These are phyloP conservation scores for Sinotaia quadrata DNA, from an alignment of 2,888 invertebrate species.

Conservation along the genomic window DNA sequence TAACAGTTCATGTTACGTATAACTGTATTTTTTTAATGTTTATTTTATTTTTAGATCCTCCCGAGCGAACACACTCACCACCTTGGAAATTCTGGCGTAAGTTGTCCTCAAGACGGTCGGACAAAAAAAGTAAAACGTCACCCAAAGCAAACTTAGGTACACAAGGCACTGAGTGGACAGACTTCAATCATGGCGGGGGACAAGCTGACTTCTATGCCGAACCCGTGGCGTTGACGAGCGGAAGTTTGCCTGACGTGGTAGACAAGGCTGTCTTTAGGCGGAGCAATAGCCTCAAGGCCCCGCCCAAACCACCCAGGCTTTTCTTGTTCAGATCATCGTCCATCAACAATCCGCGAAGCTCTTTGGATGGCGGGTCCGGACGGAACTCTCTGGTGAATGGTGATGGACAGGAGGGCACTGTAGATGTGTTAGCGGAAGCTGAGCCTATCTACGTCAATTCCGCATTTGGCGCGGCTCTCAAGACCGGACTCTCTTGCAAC, in stretches of 20 bases:
- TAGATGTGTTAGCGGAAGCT: conserved; percentile 16
- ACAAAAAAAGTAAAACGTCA: conserved; percentile 16
- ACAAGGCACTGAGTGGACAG: conserved; percentile 14
- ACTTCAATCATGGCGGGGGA: conserved; percentile 45
- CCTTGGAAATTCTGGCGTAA: conserved; percentile 59
- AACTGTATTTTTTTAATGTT: not conserved
- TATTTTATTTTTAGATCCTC: conserved; percentile 30
- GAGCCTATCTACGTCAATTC: conserved; percentile 35
- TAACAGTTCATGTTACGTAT: no score
- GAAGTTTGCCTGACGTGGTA: conserved; percentile 51
- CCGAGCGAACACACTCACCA: conserved; percentile 32
- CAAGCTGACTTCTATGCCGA: not conserved
- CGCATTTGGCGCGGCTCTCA: conserved; percentile 24
- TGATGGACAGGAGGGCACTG: not conserved
- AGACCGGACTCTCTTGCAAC: conserved; percentile 20
- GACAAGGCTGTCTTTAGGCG: conserved; percentile 44
- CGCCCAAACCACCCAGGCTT: conserved; percentile 64
- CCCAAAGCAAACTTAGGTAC: conserved; percentile 24
- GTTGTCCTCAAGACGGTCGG: conserved; percentile 42
- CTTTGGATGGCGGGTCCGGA: conserved; percentile 44
- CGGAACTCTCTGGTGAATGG: conserved; percentile 43
- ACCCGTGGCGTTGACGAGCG: conserved; percentile 16
- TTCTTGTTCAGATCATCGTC: conserved; percentile 51
- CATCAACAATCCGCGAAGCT: conserved; percentile 51
- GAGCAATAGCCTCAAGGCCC: conserved; percentile 51